Conservation (phyloP, 2,797 vertebrate genomes). For the Notoglanidium macrostoma region DNA sequence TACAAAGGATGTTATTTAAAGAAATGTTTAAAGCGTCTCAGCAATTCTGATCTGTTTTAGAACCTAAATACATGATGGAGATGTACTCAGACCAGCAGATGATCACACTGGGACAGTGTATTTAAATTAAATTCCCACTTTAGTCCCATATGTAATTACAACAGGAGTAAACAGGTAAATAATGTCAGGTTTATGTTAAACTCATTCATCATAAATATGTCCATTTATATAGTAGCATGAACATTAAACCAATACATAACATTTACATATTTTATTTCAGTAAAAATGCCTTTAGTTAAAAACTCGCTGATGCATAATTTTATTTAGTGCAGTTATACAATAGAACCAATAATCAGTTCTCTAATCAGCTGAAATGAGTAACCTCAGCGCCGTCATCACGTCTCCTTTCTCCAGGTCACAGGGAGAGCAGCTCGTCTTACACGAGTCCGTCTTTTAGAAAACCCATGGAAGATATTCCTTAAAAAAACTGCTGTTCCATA, state of each 20-base stretch:
- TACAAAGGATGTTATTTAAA: background rate
- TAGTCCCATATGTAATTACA: background rate
- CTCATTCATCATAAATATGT: background rate
- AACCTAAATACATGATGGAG: background rate
- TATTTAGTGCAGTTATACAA: background rate
- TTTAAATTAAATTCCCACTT: background rate
- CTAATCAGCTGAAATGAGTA: background rate
- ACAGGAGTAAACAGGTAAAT: background rate
- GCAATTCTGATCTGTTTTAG: background rate
- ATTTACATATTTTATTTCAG: background rate
- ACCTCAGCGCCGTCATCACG: background rate
- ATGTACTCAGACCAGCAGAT: background rate
- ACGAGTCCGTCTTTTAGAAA: background rate
- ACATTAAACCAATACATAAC: background rate
- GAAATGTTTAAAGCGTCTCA: background rate
- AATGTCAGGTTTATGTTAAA: background rate
- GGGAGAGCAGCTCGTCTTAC: background rate
- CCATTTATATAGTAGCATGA: background rate
- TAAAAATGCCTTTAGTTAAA: background rate
- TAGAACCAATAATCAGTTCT: background rate
- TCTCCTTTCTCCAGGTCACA: background rate
- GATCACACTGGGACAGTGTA: background rate
- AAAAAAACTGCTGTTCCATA: background rate
- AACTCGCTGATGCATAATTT: background rate
- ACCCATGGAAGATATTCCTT: background rate